phyloP scores from a whole-genome alignment of 1,140 invertebrate genomes.

The Conus ventricosus region DNA sequence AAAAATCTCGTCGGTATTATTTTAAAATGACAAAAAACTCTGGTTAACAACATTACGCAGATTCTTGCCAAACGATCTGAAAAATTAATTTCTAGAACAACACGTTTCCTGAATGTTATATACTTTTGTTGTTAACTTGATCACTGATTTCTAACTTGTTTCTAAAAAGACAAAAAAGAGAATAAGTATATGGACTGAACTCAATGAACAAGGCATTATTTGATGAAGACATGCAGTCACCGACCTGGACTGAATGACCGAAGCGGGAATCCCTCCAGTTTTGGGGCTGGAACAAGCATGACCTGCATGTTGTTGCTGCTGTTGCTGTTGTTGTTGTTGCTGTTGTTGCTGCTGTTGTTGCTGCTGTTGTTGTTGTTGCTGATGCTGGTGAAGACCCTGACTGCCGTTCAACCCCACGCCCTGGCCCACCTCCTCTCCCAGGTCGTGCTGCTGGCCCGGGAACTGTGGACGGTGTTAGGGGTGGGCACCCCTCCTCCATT shows the following conservation, averaged over 20 bases:
- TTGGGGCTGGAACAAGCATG: conserved; percentile 60
- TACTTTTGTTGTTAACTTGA: too few species aligned
- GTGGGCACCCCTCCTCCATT: conserved; percentile 46
- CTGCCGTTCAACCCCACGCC: conserved; percentile 21
- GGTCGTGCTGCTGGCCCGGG: conserved; percentile 24
- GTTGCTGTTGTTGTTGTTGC: conserved; percentile 48
- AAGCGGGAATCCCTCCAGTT: conserved; percentile 59
- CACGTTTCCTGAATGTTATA: too few species aligned
- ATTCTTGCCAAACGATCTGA: too few species aligned
- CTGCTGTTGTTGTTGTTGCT: conserved; percentile 10
- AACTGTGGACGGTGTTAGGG: conserved; percentile 40
- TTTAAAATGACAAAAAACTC: too few species aligned
- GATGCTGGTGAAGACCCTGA: neutral
- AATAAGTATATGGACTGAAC: too few species aligned
- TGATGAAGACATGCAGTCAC: neutral
- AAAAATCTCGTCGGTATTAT: too few species aligned
- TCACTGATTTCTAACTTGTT: too few species aligned
- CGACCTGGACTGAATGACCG: conserved; percentile 66
- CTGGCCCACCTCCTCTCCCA: conserved; percentile 21
- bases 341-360: conserved; percentile 32
- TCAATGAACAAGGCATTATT: too few species aligned
- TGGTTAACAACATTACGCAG: too few species aligned
- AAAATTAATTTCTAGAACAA: too few species aligned
- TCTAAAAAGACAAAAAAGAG: too few species aligned
- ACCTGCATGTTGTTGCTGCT: conserved; percentile 43